Conservation (phyloP, 1,140 invertebrate genomes). For the Hylaeus volcanicus region DNA sequence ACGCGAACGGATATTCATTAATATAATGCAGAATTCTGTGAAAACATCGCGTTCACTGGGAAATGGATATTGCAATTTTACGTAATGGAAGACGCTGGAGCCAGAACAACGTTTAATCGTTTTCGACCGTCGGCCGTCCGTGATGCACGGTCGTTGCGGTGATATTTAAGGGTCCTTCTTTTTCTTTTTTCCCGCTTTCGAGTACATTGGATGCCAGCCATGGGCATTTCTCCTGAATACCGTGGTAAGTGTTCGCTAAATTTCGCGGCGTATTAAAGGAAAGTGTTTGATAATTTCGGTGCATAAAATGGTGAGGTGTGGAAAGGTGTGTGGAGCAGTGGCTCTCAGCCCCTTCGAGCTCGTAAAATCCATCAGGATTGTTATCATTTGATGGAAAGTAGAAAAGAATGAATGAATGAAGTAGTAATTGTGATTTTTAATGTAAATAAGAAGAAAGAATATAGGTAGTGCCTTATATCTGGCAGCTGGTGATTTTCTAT, state of each 20-base stretch:
- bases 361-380: no score
- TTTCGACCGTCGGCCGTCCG: slow-evolving; percentile 12
- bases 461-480: no score
- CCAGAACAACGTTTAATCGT: slow-evolving; percentile 32
- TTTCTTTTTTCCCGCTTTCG: background rate
- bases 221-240: background rate
- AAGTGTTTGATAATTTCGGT: background rate
- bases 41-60: slow-evolving; percentile 35
- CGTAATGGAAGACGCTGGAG: slow-evolving; percentile 26
- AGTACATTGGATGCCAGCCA: background rate
- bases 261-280: background rate
- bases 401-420: no score
- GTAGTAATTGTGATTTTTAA: no score
- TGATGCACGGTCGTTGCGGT: slow-evolving; percentile 25
- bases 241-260: background rate
- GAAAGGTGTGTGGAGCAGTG: no score
- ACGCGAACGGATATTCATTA: slow-evolving; percentile 35
- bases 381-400: no score
- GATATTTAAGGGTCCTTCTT: slow-evolving; percentile 5
- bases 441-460: no score
- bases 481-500: no score
- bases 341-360: no score
- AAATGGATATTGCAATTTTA: slow-evolving; percentile 59
- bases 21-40: slow-evolving; percentile 48
- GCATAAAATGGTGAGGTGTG: no score